phyloP scores from a whole-genome alignment of 2,888 invertebrate genomes.

The Drosophila macrospina region DNA sequence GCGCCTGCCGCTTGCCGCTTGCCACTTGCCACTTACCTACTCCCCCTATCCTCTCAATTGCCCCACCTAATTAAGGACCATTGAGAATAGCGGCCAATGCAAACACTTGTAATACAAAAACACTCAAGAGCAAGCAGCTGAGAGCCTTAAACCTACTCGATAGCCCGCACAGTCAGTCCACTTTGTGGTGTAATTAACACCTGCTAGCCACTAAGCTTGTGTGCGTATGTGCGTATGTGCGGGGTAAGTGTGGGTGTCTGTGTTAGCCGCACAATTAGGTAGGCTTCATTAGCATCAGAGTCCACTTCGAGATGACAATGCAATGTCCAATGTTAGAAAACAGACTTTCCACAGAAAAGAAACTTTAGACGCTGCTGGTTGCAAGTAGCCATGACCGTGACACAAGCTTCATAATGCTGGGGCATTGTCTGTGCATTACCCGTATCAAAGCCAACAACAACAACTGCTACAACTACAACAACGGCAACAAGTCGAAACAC shows the following conservation, averaged over 20 bases:
- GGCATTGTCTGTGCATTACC: slow-evolving; percentile 57
- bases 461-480: slow-evolving; percentile 20
- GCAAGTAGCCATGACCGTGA: slow-evolving; percentile 67
- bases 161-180: slow-evolving; percentile 34
- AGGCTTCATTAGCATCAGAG: slow-evolving; percentile 47
- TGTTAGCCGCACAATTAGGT: slow-evolving; percentile 40
- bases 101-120: slow-evolving; percentile 57
- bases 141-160: slow-evolving; percentile 42
- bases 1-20: slow-evolving; percentile 1
- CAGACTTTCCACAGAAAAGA: slow-evolving; percentile 32
- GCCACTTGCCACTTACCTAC: slow-evolving; percentile 3
- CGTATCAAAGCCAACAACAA: slow-evolving; percentile 45
- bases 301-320: slow-evolving; percentile 37
- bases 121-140: slow-evolving; percentile 46
- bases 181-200: slow-evolving; percentile 74
- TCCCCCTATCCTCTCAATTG: neutral
- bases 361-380: slow-evolving; percentile 39
- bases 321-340: slow-evolving; percentile 2
- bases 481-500: slow-evolving; percentile 50
- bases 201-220: slow-evolving; percentile 39
- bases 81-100: slow-evolving; percentile 55
- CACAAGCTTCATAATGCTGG: slow-evolving; percentile 52
- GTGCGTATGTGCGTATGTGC: slow-evolving; percentile 1
- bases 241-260: slow-evolving; percentile 8
- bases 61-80: slow-evolving; percentile 56